Conservation (phyloP, 2,888 invertebrate genomes). For the Caenorhabditis sp. region DNA sequence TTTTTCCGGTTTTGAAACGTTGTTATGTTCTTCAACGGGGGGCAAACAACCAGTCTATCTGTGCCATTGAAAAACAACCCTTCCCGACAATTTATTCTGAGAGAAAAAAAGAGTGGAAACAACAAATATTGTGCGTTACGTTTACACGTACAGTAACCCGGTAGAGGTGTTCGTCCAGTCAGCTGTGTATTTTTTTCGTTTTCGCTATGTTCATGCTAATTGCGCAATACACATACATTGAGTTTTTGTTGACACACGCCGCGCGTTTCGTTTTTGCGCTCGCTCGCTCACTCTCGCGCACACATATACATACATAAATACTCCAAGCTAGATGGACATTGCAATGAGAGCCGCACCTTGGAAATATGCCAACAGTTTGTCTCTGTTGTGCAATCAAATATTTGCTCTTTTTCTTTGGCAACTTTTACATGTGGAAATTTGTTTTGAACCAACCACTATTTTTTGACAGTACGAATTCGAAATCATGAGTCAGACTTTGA, state of each 20-base stretch:
- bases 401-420: neutral
- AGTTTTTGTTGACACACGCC: conserved; percentile 21
- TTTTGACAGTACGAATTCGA: no score
- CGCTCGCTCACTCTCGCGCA: neutral
- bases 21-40: conserved; percentile 11
- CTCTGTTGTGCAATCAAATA: neutral
- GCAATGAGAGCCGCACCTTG: neutral
- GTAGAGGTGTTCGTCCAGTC: neutral
- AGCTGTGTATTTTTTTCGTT: neutral
- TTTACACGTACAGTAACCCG: neutral
- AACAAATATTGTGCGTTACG: conserved; percentile 5
- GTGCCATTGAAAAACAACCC: neutral
- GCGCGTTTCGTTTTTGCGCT: conserved; percentile 1
- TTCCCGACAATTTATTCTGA: conserved; percentile 1
- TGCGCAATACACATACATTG: conserved; percentile 18
- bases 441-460: neutral
- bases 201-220: neutral
- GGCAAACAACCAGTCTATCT: neutral
- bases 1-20: conserved; percentile 46
- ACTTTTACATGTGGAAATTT: neutral
- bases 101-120: conserved; percentile 32
- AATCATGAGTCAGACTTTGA: no score
- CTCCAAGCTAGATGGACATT: neutral
- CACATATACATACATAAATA: no score
- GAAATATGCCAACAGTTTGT: conserved; percentile 1